Evolutionary conservation across 2,113 vertebrate species (phyloP), one percentile per base, ranked within the genome.

Genomic region (Nibea coibor): DNA sequence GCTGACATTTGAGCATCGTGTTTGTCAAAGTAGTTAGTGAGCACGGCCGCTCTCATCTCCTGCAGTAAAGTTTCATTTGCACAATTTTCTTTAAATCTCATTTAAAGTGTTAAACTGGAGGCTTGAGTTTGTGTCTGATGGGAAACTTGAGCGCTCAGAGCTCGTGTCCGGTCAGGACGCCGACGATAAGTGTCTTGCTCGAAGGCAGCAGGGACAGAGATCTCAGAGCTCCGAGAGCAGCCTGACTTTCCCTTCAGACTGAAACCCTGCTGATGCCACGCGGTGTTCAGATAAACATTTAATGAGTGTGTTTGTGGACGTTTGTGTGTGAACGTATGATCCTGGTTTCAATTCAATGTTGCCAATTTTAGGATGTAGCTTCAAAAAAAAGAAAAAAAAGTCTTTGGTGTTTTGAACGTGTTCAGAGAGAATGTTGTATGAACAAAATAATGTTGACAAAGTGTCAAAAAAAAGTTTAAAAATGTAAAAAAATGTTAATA

Each of bases 401-500:
- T 31, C 28, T 45, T 56, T 65, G 50, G 22, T 78, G 62, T 80
- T 67, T 24, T 86, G n/a, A 79, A 80, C 72, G 43, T 84, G 35
- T 83, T 83, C 10, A 53, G 81, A 68, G 81, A 68, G 61, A 63
- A 84, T 76, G 79, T n/a, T 84, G 80, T 87, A 47, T 83, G 74
- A 82, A 83, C 10, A 54, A 82, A 88, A 68, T 56, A 76, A 80
- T 76, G 62, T 47, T 70, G 86, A 85, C 62, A 16, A 57, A 16
- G 73, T 73, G 66, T 81, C 39, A 75, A 72, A 89, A 64, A 62
- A 88, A 85, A 87, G 53, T 53, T 54, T 10, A 31, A 92, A 76
- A 93, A 84, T 87, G 75, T 87, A 43, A 54, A 50, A 82, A 93
- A 92, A 89, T 85, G 86, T 93, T 74, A 91, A 96, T 83, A 93